Evolutionary conservation across 2,888 invertebrate species (phyloP), one percentile per base, ranked within the genome.

Genomic region (Scaptomyza reducta): DNA sequence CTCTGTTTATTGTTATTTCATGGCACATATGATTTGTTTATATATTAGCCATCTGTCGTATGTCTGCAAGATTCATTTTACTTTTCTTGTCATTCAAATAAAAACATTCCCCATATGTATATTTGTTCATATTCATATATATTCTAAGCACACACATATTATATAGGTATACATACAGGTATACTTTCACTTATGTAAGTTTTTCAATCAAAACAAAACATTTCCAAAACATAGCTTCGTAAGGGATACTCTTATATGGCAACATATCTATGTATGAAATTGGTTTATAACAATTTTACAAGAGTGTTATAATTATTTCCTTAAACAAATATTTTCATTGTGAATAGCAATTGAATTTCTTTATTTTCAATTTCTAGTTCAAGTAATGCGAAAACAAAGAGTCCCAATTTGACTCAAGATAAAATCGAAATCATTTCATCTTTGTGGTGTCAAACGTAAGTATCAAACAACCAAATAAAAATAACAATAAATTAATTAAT

Each of bases 371-470:
- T n/a, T n/a, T n/a, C n/a, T n/a, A n/a, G n/a, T n/a, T n/a, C n/a
- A n/a, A n/a, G n/a, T 22, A 33, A 55, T 35, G 27, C 50, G n/a
- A 61, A 58, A 33, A 35, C 2, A 38, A 22, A 50, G 18, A 46
- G 22, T 22, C 27, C 10, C 16, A 11, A 54, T 7, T 49, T 54
- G 51, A 9, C 35, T 29, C 40, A 40, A 41, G 14, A 35, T 45
- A 45, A 40, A 27, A 27, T 40, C 18, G 3, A 27, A n/a, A 29
- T 18, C 9, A 0, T 38, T 61, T 13, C n/a, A 25, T 16, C 9
- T 16, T 27, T 27, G 27, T 27, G 1, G 6, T 6, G 27, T 7
- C 22, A 22, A 22, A 22, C 22, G 3, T 22, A 22, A 22, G 22
- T 22, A 2, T 22, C 22, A 22, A 22, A 5, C 22, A 22, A 22